Conservation (phyloP, 2,797 vertebrate genomes). For the Triplophysa yarkandensis region DNA sequence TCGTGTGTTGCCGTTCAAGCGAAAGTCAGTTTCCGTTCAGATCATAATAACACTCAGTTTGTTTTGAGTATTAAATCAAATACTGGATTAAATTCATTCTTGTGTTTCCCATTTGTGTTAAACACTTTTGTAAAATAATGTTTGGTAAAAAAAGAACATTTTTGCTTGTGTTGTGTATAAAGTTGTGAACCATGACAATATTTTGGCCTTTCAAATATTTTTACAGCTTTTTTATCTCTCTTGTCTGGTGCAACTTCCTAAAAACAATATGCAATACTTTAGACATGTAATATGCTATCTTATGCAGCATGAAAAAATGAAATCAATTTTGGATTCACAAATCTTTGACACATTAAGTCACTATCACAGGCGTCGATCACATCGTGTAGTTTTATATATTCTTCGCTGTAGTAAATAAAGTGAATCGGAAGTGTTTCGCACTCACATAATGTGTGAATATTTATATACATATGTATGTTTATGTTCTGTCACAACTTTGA, state of each 20-base stretch:
- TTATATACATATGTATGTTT: background rate
- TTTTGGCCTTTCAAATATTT: no score
- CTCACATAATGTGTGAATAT: background rate
- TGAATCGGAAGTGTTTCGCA: background rate
- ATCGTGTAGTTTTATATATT: background rate
- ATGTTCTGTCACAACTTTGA: background rate
- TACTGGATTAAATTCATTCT: background rate
- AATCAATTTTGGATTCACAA: background rate
- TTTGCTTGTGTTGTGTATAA: background rate
- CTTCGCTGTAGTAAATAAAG: conserved; percentile 10
- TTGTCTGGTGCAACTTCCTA: background rate
- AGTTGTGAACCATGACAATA: background rate
- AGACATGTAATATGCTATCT: conserved; percentile 1
- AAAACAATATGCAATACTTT: background rate
- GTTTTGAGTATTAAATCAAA: conserved; percentile 14
- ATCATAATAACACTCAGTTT: background rate
- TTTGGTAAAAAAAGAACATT: conserved; percentile 21
- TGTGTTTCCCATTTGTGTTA: background rate
- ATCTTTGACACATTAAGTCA: background rate
- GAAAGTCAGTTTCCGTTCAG: background rate
- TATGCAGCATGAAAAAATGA: background rate
- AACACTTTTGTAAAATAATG: background rate
- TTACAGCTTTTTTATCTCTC: no score
- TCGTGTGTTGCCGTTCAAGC: background rate
- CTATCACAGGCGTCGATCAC: background rate